Percentiles rank a stretch among this genome's conserved stretches.
Evolutionary conservation across 2,113 vertebrate species (phyloP).

Genomic region (Oreocharis arfaki): DNA sequence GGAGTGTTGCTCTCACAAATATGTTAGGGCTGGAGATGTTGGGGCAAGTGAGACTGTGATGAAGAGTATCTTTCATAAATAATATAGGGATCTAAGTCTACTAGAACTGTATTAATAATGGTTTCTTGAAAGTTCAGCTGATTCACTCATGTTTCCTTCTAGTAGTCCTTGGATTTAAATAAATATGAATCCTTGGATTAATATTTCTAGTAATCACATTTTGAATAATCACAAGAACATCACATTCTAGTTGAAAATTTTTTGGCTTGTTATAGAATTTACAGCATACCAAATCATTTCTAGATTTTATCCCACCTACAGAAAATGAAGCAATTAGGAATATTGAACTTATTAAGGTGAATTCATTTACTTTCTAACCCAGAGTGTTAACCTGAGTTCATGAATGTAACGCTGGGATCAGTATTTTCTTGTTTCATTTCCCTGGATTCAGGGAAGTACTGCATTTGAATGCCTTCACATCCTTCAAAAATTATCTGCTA

Average conservation of each 20-base stretch:
- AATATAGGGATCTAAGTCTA: not conserved
- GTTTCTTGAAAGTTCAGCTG: not conserved
- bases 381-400: not conserved
- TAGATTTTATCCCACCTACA: conserved; percentile 36
- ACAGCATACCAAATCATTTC: not conserved
- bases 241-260: not conserved
- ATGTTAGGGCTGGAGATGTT: not conserved
- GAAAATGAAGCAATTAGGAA: conserved; percentile 28
- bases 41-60: not conserved
- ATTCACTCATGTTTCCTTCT: not conserved
- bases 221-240: conserved; percentile 14
- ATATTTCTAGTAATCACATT: not conserved
- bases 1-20: not conserved
- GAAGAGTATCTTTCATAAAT: not conserved
- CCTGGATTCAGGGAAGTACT: not conserved
- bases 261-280: not conserved
- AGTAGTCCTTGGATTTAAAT: conserved; percentile 6
- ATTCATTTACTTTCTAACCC: not conserved
- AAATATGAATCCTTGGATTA: not conserved
- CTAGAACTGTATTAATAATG: not conserved
- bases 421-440: not conserved
- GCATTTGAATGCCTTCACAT: not conserved
- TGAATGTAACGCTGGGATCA: not conserved
- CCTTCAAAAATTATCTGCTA: not conserved
- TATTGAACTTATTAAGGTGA: not conserved